phyloP scores from a whole-genome alignment of 2,797 vertebrate genomes.

The Tarsius wallacei region DNA sequence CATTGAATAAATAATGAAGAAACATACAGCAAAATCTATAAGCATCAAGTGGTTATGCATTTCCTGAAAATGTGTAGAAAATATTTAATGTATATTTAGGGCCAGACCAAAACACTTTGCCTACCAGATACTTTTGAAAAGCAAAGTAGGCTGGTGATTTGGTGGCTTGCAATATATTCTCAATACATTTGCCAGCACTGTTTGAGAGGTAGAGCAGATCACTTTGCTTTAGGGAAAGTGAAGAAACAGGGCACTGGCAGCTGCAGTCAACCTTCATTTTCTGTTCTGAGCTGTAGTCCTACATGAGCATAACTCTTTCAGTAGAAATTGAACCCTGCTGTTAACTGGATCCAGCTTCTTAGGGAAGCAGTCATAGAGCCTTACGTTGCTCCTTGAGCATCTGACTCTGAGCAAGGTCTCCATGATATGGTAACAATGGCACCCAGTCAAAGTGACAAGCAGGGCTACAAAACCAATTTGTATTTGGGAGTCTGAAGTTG shows the following conservation, averaged over 20 bases:
- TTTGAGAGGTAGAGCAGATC: neutral
- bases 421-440: neutral
- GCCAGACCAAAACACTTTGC: neutral
- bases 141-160: neutral
- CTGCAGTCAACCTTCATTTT: neutral
- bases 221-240: conserved; percentile 38
- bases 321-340: neutral
- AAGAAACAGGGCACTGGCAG: neutral
- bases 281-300: neutral
- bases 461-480: neutral
- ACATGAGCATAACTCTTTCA: neutral
- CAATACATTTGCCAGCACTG: neutral
- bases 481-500: neutral
- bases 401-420: neutral
- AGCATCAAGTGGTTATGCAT: neutral
- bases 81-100: neutral
- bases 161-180: neutral
- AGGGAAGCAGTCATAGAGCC: neutral
- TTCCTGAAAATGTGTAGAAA: neutral
- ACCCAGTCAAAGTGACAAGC: neutral
- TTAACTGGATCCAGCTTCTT: neutral
- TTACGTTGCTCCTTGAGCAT: neutral
- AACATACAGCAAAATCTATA: neutral
- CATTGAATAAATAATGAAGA: conserved; percentile 29
- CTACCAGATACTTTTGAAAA: neutral